Evolutionary conservation across 2,888 invertebrate species (phyloP), one percentile per base, ranked within the genome.

Genomic region (Myopa tessellatipennis): DNA sequence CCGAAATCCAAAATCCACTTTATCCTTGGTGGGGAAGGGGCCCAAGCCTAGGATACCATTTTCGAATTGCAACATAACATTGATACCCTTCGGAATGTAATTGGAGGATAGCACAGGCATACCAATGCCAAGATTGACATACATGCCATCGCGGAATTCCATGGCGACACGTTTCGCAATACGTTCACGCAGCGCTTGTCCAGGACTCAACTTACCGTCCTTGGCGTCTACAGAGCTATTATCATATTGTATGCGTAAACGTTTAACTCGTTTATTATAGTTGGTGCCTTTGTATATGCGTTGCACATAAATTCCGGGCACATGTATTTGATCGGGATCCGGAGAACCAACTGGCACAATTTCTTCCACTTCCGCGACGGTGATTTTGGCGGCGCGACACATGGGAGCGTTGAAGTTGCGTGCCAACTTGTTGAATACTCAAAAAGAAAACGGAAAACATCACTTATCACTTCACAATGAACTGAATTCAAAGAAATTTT

Each of bases 131-230:
- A 96, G 91, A 90, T 96, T 96, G 69, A 93, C 98, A 90, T 97
- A 96, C 98, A 99, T 99, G 87, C 99, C 99, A 91, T 99, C 95
- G 87, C 93, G 92, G 86, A 99, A 99, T 90, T 99, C 99, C 75
- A 97, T 89, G 18, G 99, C 99, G 58, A 97, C 99, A 85, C 99
- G 91, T 83, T 93, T 92, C 4, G 97, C 95, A 82, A 99, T 99
- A 83, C 94, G 93, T 86, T 98, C 96, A 68, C 98, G 92, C 78
- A 94, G 90, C 82, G 93, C 93, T 5, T 95, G 94, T 1, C 94
- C 92, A 85, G 89, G 85, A 79, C 81, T 85, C 0, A 80, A 40
- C 0, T 83, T 65, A 12, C 77, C 77, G 4, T 82, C 80, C 0
- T 83, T 40, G n/a, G 81, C 81, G 0, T 79, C 65, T 0, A 83